A percentile compares a stretch with the other conserved stretches of the same genome.
phyloP scores from a whole-genome alignment of 2,113 vertebrate species.

The Hippocampus zosterae region DNA sequence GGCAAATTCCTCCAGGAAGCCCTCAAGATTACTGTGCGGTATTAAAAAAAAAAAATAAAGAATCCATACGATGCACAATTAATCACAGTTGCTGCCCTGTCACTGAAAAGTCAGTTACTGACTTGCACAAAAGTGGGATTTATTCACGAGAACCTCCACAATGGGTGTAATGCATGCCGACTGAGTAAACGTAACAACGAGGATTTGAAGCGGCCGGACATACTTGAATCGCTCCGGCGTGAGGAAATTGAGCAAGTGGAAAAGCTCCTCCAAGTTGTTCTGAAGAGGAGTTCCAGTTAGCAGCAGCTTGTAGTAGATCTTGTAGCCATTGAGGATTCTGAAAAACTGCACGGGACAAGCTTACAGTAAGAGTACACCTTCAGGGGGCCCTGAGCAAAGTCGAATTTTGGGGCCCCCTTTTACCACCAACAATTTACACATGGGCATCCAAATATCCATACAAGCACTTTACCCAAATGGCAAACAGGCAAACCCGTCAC shows the following conservation, averaged over 20 bases:
- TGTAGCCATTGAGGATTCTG: slow-evolving; percentile 94
- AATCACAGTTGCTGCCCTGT: not conserved
- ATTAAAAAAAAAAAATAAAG: not conserved
- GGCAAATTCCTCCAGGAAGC: slow-evolving; percentile 97
- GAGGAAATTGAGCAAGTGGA: slow-evolving; percentile 97
- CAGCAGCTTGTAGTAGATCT: slow-evolving; percentile 97
- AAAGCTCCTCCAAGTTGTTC: slow-evolving; percentile 98
- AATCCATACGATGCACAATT: not conserved
- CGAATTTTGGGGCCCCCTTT: too few relatives aligned
- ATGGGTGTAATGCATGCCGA: too few relatives aligned
- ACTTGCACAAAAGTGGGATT: too few relatives aligned
- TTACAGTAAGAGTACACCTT: not conserved
- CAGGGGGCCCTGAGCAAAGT: too few relatives aligned
- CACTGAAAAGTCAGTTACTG: too few relatives aligned
- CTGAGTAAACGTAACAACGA: not conserved
- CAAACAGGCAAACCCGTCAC: too few relatives aligned
- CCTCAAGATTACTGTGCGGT: slow-evolving; percentile 87
- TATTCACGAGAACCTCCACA: too few relatives aligned
- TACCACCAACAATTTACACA: too few relatives aligned
- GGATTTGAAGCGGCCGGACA: slow-evolving; percentile 27
- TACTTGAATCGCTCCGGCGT: slow-evolving; percentile 97
- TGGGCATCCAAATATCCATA: too few relatives aligned
- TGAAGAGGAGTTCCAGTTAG: slow-evolving; percentile 95
- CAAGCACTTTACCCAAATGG: too few relatives aligned
- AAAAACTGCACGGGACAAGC: slow-evolving; percentile 80